phyloP scores from a whole-genome alignment of 2,113 vertebrate species.

The Polypterus senegalus region DNA sequence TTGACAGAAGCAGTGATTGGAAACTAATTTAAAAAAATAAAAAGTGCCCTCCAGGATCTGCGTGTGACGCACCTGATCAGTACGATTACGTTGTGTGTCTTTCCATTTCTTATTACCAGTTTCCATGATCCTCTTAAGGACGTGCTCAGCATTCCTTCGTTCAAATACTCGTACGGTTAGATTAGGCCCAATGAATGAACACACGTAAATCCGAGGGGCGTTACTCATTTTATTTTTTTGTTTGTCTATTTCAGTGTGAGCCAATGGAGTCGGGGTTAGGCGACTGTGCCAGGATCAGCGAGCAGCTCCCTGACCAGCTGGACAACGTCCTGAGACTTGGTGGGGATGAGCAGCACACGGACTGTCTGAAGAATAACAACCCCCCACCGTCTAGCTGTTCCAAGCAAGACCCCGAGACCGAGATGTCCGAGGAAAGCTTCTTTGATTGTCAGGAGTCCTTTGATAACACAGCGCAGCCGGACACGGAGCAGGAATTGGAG shows the following conservation, averaged over 20 bases:
- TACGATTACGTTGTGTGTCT: background rate
- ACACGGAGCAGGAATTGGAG: background rate
- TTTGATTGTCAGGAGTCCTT: constrained; percentile 50
- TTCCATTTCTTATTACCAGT: constrained; percentile 14
- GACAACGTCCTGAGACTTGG: constrained; percentile 37
- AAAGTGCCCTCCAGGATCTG: no score
- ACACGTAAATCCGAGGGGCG: background rate
- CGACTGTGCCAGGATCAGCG: background rate
- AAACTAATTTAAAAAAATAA: no score
- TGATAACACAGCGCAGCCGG: constrained; percentile 17
- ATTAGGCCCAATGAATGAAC: background rate
- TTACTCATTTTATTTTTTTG: background rate
- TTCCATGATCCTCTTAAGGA: background rate
- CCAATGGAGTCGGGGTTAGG: constrained; percentile 10
- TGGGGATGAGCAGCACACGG: constrained; percentile 23
- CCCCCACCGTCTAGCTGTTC: constrained; percentile 15
- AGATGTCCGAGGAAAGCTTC: constrained; percentile 41
- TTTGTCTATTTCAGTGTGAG: background rate
- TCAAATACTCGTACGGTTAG: background rate
- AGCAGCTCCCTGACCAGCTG: constrained; percentile 24
- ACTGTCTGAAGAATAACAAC: background rate
- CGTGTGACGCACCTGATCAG: no score
- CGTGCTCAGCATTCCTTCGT: background rate
- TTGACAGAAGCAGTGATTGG: no score
- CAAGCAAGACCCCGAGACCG: constrained; percentile 12